Base-by-base conservation (phyloP, 1,140 invertebrate genomes). In the Rhopalosiphum padi region DNA sequence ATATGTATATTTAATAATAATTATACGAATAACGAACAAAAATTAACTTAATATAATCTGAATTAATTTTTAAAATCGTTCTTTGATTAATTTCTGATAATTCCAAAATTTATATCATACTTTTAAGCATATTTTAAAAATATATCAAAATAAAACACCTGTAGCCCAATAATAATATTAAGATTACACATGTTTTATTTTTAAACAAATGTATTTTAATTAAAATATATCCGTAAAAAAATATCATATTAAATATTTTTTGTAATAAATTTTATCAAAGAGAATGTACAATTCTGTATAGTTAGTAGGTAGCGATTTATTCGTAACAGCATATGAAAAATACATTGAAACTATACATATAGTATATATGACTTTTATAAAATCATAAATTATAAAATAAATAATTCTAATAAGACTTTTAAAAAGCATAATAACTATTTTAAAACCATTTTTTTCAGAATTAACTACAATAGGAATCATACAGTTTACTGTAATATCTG, bases 201-300 rank as follows among this genome's bases (percentile, higher is more conserved):
- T 68, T 30, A 68, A n/a, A 68, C 60, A 30, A 30, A 68, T 68
- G 30, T 68, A n/a, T 30, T 68, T 68, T 3, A 60, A 68, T 18
- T 11, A 68, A n/a, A 68, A 68, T 68, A 11, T 30, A 60, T 68
- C 9, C 11, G 25, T 60, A 60, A 68, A 68, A 68, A 30, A 15
- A 68, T 21, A 68, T 77, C 60, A 68, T 68, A 68, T n/a, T n/a
- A 68, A 68, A n/a, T 68, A 68, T 68, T n/a, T 68, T 68, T 68
- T 11, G 30, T 30, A 68, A 30, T 41, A 41, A 41, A 41, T 41
- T 41, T 41, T 41, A 41, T 41, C 41, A 41, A 41, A 41, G 2
- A 41, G 41, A 41, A 41, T 41, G 2, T 46, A 46, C 0, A 60
- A 15, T 60, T 30, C 60, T 15, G n/a, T 77, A 77, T n/a, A 77